Evolutionary conservation across 2,888 invertebrate species (phyloP), one percentile per base, ranked within the genome.

Genomic region (Epirrita christyi): DNA sequence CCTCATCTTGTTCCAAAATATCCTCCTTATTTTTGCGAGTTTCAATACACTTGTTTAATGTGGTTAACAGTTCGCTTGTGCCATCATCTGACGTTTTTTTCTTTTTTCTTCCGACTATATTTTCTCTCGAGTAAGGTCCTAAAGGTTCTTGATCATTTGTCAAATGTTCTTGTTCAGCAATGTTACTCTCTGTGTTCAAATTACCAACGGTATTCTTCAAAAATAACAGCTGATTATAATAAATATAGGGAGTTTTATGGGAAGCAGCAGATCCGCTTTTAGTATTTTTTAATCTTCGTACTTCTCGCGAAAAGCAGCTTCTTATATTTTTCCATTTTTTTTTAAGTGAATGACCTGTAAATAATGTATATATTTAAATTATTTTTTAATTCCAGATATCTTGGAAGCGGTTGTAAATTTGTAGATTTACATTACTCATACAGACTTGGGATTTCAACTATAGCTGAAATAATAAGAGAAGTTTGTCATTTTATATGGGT

Each of bases 111-210:
- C 51, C 51, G 14, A 58, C 34, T 55, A 61, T 55, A 59, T 62
- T 59, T 58, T 59, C 61, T 28, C 52, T 62, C 29, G 52, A 55
- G 59, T 62, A 55, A 41, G 55, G 55, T 36, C 48, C 61, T 61
- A 61, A 61, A 61, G 64, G 61, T 61, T 61, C 58, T 63, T 60
- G 63, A 63, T 64, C 63, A 59, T 28, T 56, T 59, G 42, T 64
- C 58, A 37, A 55, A 2, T 64, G n/a, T 63, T 63, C 55, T 64
- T 61, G 14, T 60, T 61, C 57, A 8, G 55, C 27, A 62, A 64
- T 58, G 62, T 36, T 62, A 60, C 51, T 64, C 55, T 62, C 57
- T 59, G 55, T 59, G 52, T 64, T 57, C 32, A 55, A 58, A 58
- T 58, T 58, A 58, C 55, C 55, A 55, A 65, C 58, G 36, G 61